Evolutionary conservation across 23 tunicate genomes (phyloP).

Genomic region (Trididemnum miniatum): DNA sequence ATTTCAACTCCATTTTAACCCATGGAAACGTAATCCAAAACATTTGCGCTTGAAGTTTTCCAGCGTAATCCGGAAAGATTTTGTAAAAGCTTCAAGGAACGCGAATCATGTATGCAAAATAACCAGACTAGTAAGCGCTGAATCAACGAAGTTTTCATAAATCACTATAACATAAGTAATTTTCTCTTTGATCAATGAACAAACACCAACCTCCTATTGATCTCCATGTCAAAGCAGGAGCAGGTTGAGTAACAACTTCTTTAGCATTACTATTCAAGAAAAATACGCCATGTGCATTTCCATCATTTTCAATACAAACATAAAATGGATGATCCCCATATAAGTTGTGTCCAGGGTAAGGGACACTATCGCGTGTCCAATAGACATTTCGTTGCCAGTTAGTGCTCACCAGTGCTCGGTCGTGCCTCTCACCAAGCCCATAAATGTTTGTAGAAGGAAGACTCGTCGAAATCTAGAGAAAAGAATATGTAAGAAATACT

Average conservation of each 20-base stretch:
- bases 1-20: too few species aligned
- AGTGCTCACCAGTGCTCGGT: conserved; percentile 10
- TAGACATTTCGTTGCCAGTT: conserved; percentile 76
- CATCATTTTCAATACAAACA: conserved; percentile 74
- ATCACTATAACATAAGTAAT: too few species aligned
- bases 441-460: conserved; percentile 67
- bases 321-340: conserved; percentile 90
- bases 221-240: conserved; percentile 96
- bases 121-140: too few species aligned
- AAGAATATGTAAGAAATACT: too few species aligned
- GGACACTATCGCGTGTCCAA: conserved; percentile 84
- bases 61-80: too few species aligned
- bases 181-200: too few species aligned
- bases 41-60: too few species aligned
- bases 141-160: too few species aligned
- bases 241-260: conserved; percentile 71
- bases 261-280: conserved; percentile 93
- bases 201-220: conserved; percentile 78
- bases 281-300: conserved; percentile 78
- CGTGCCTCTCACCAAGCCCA: conserved; percentile 93
- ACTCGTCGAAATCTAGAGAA: conserved; percentile 54
- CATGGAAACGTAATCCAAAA: too few species aligned
- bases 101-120: too few species aligned
- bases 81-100: too few species aligned
- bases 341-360: conserved; percentile 44